Evolutionary conservation across 1,140 invertebrate species (phyloP).

Genomic region (Drosophila varians): DNA sequence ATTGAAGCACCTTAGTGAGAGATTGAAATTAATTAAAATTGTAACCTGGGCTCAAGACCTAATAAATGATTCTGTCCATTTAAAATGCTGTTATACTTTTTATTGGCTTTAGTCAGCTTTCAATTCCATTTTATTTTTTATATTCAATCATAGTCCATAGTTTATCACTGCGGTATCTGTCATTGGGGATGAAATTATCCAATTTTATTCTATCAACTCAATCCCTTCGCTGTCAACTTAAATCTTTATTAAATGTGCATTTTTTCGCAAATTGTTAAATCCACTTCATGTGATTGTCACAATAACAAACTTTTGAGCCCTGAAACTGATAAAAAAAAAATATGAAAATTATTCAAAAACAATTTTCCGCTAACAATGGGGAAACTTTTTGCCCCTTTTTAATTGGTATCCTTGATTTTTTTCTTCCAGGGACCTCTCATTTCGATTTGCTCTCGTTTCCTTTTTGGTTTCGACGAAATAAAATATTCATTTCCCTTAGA

Average conservation of each 20-base stretch:
- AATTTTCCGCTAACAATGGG: conserved; percentile 39
- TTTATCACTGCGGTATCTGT: conserved; percentile 12
- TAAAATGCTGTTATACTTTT: neutral
- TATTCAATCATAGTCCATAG: conserved; percentile 3
- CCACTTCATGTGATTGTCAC: conserved; percentile 24
- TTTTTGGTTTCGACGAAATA: conserved; percentile 4
- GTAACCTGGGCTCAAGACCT: neutral
- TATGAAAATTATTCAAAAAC: conserved; percentile 10
- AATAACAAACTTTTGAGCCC: conserved; percentile 6
- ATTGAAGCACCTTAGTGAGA: neutral
- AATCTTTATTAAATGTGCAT: conserved; percentile 44
- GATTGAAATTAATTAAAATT: neutral
- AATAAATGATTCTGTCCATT: neutral
- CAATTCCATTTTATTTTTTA: neutral
- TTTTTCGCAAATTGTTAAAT: conserved; percentile 32
- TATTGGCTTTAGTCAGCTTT: neutral
- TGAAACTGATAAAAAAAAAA: neutral
- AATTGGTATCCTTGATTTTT: conserved; percentile 52
- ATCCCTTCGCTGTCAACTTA: conserved; percentile 28
- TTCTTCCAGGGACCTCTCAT: conserved; percentile 1
- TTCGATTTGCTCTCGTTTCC: conserved; percentile 19
- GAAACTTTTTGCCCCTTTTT: conserved; percentile 28
- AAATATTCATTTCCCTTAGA: conserved; percentile 53
- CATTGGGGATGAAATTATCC: conserved; percentile 3
- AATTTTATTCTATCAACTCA: conserved; percentile 32